Percentiles rank a stretch among this genome's conserved stretches.
Evolutionary conservation across 2,888 invertebrate genomes (phyloP).

Genomic region (Eustalomyia histrio): DNA sequence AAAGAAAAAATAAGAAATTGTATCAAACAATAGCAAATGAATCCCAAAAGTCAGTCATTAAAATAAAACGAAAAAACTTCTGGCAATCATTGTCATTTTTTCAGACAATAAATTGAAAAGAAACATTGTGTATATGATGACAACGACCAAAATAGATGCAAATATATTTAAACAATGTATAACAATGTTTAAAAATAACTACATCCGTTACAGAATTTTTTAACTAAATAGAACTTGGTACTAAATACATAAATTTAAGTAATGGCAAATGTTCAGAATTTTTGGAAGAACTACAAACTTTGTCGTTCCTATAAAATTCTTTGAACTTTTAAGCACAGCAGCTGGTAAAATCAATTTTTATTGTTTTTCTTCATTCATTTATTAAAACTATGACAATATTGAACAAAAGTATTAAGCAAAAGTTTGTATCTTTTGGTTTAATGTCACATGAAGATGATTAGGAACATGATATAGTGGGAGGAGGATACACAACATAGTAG

Average conservation of each 20-base stretch:
- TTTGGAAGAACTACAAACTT: slow-evolving; percentile 38
- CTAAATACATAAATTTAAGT: too few relatives aligned
- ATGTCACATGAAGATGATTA: background rate
- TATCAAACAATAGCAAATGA: slow-evolving; percentile 26
- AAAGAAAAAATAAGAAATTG: background rate
- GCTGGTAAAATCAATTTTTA: slow-evolving; percentile 57
- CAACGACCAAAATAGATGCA: background rate
- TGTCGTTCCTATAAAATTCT: slow-evolving; percentile 28
- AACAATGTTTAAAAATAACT: slow-evolving; percentile 27
- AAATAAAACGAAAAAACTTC: slow-evolving; percentile 45
- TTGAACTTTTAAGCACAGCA: slow-evolving; percentile 43
- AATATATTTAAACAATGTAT: slow-evolving; percentile 39
- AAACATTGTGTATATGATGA: slow-evolving; percentile 17
- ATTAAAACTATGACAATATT: background rate
- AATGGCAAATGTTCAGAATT: background rate
- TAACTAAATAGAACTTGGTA: background rate
- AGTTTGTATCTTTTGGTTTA: background rate
- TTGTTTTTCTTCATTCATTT: slow-evolving; percentile 23
- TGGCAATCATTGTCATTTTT: slow-evolving; percentile 14
- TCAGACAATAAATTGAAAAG: slow-evolving; percentile 9
- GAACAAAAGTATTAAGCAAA: background rate
- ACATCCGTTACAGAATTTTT: slow-evolving; percentile 7
- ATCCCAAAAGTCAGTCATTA: slow-evolving; percentile 50
- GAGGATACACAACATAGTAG: background rate
- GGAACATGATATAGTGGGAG: background rate